These are phyloP conservation scores for Pipistrellus pygmaeus DNA, from an alignment of 2,797 vertebrate species.

Conservation along the genomic window DNA sequence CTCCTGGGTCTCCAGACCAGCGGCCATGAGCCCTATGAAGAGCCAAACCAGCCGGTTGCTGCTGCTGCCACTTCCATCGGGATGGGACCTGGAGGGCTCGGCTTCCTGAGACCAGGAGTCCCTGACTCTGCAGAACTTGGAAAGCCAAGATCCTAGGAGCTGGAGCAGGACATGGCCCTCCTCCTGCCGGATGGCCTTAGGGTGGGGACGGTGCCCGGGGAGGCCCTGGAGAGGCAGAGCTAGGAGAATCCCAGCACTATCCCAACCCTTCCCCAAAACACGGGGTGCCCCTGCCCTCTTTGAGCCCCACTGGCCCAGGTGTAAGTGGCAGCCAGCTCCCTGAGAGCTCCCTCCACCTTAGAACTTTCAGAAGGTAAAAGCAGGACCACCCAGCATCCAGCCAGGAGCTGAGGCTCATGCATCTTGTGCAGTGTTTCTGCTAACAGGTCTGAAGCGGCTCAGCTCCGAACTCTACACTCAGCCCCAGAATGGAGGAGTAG, in stretches of 20 bases:
- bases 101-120: not conserved
- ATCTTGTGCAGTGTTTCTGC: not conserved
- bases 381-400: not conserved
- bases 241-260: not conserved
- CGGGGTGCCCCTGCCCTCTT: not conserved
- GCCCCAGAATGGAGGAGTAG: not conserved
- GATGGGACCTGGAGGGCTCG: not conserved
- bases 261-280: not conserved
- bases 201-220: not conserved
- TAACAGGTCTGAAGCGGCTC: not conserved
- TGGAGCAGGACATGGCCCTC: not conserved
- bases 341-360: not conserved
- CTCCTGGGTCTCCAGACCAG: not conserved
- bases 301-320: not conserved
- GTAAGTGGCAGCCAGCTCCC: not conserved
- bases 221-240: not conserved
- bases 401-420: not conserved
- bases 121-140: not conserved
- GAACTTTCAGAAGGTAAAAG: not conserved
- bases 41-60: not conserved
- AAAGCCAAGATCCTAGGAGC: not conserved
- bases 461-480: fast-evolving
- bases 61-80: not conserved
- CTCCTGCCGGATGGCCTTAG: not conserved
- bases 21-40: not conserved